Evolutionary conservation across 2,113 vertebrate species (phyloP).

Genomic region (Onychorhynchus coronatus): DNA sequence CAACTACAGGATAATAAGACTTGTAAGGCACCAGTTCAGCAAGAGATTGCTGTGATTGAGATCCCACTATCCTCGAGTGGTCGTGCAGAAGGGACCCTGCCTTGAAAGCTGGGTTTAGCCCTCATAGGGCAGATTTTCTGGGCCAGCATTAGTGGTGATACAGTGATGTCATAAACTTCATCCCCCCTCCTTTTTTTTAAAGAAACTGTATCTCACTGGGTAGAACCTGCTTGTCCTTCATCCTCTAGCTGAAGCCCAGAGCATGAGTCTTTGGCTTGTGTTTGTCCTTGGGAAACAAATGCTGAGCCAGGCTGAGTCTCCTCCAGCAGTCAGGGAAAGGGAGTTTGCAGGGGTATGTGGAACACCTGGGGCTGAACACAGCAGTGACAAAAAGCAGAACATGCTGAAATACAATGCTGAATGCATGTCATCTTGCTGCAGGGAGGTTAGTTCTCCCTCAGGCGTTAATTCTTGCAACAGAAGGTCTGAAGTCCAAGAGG

Average conservation of each 20-base stretch:
- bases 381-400: background rate
- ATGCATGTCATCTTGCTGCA: background rate
- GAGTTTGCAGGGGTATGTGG: background rate
- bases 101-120: background rate
- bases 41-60: background rate
- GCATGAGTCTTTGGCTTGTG: background rate
- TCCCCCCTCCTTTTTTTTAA: background rate
- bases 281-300: background rate
- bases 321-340: background rate
- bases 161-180: background rate
- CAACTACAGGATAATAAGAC: background rate
- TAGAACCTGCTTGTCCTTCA: background rate
- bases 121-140: background rate
- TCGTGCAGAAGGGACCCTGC: background rate
- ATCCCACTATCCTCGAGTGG: fast-evolving
- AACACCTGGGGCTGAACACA: background rate
- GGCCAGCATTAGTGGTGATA: background rate
- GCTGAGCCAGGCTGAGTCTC: background rate
- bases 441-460: background rate
- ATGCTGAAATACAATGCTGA: background rate
- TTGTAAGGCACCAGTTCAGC: background rate
- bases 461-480: background rate
- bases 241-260: background rate
- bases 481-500: background rate
- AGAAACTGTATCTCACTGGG: background rate